Percentiles rank a stretch among this genome's conserved stretches.
phyloP scores from a whole-genome alignment of 2,797 vertebrate species.

The Tenualosa ilisha region DNA sequence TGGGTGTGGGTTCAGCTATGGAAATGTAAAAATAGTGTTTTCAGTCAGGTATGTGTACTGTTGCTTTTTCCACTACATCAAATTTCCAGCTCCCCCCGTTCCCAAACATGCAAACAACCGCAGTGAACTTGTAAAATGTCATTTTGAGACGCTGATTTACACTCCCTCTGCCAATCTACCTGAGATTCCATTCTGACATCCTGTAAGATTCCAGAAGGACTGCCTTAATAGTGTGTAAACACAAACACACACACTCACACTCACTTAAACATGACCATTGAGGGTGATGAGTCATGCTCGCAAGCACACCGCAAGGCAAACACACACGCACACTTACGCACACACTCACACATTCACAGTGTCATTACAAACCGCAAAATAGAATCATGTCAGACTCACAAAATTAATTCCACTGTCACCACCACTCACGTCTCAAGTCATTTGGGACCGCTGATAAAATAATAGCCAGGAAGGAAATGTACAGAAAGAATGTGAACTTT shows the following conservation, averaged over 20 bases:
- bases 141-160: conserved; percentile 51
- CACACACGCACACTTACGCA: conserved; percentile 6
- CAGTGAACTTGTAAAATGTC: conserved; percentile 50
- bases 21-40: conserved; percentile 58
- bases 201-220: conserved; percentile 31
- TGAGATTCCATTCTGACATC: conserved; percentile 26
- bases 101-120: conserved; percentile 48
- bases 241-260: conserved; percentile 46
- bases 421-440: neutral
- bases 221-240: neutral
- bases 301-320: conserved; percentile 25
- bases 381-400: conserved; percentile 3
- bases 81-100: conserved; percentile 60
- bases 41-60: conserved; percentile 63
- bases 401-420: neutral
- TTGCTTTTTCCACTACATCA: conserved; percentile 66
- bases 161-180: conserved; percentile 32
- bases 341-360: neutral
- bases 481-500: neutral
- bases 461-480: neutral
- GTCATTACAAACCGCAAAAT: neutral
- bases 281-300: conserved; percentile 46
- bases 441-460: neutral
- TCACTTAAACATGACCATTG: conserved; percentile 46
- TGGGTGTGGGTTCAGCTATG: conserved; percentile 46